These are phyloP conservation scores for Physella acuta DNA, from an alignment of 1,140 invertebrate species.

Conservation along the genomic window DNA sequence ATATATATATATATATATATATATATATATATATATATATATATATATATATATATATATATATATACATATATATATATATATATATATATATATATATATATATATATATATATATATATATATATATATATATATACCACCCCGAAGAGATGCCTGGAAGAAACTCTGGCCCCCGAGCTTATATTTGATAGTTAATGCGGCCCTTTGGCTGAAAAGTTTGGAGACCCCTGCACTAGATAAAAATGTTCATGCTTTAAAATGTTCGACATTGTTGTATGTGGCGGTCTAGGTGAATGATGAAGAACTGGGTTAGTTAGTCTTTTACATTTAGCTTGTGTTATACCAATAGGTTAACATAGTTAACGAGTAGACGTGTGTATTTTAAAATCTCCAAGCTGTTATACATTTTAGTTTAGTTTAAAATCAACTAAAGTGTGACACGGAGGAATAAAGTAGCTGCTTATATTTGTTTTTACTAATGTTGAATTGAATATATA, in stretches of 20 bases:
- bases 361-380: background rate
- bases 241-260: background rate
- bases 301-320: background rate
- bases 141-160: too few species aligned
- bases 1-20: slow-evolving; percentile 5
- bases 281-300: background rate
- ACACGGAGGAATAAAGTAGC: too few species aligned
- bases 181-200: too few species aligned
- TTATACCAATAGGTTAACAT: background rate
- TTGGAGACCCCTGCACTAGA: background rate
- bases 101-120: slow-evolving; percentile 5
- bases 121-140: too few species aligned
- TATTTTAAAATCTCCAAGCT: background rate
- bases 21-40: slow-evolving; percentile 5
- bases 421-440: too few species aligned
- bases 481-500: too few species aligned
- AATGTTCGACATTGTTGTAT: background rate
- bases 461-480: too few species aligned
- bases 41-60: slow-evolving; percentile 5
- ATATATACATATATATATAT: slow-evolving; percentile 5
- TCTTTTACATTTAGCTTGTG: background rate
- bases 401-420: background rate
- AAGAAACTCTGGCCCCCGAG: too few species aligned
- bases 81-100: slow-evolving; percentile 5
- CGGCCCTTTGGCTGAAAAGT: too few species aligned